Percentiles rank a stretch among this genome's conserved stretches.
phyloP scores from a whole-genome alignment of 2,888 invertebrate genomes.

The Orchesellides sinensis region DNA sequence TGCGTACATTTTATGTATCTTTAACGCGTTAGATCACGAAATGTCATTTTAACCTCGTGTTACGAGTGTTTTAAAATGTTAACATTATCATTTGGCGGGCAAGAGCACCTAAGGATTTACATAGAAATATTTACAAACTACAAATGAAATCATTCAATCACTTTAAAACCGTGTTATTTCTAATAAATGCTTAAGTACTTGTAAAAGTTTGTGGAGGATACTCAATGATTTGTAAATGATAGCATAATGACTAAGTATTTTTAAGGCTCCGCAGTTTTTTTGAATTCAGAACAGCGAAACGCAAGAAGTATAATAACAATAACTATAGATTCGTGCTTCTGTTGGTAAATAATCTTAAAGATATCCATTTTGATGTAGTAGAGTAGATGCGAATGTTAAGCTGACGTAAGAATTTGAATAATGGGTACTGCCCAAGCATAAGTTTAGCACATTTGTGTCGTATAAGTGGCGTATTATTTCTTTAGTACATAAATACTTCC shows the following conservation, averaged over 20 bases:
- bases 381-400: neutral
- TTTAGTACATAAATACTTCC: too few species aligned
- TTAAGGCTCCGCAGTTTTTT: constrained; percentile 54
- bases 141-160: constrained; percentile 51
- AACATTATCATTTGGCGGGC: constrained; percentile 18
- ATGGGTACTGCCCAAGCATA: neutral
- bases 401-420: neutral
- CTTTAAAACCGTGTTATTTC: constrained; percentile 18
- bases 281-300: constrained; percentile 20
- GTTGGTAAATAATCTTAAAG: too few species aligned
- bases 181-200: constrained; percentile 10
- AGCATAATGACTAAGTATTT: constrained; percentile 23
- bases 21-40: neutral
- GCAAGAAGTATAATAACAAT: constrained; percentile 23
- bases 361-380: too few species aligned
- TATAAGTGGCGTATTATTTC: neutral
- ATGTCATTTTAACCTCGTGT: neutral
- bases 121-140: constrained; percentile 32
- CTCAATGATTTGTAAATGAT: constrained; percentile 49
- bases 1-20: neutral
- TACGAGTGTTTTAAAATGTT: constrained; percentile 19
- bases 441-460: neutral
- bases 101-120: constrained; percentile 2
- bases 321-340: neutral
- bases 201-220: constrained; percentile 46